Percentiles rank a stretch among this genome's conserved stretches.
Evolutionary conservation across 1,140 invertebrate genomes (phyloP).

Genomic region (Calliopsis andreniformis): DNA sequence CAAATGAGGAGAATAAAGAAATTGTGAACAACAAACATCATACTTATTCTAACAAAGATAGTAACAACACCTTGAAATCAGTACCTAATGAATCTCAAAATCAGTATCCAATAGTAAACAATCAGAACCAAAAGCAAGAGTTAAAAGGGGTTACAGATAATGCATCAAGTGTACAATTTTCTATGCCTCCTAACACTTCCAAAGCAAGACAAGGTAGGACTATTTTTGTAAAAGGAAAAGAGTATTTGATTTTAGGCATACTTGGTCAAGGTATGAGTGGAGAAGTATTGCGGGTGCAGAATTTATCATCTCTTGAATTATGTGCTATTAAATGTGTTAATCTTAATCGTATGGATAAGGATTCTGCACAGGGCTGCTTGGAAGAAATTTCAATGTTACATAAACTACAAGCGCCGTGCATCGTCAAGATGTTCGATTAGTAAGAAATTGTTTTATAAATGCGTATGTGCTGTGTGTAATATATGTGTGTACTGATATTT

Average conservation of each 20-base stretch:
- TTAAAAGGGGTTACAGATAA: constrained; percentile 18
- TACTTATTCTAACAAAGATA: not conserved
- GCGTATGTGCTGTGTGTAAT: constrained; percentile 46
- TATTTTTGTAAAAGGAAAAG: constrained; percentile 69
- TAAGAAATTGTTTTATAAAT: constrained; percentile 82
- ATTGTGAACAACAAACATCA: not conserved
- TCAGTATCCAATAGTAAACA: constrained; percentile 1
- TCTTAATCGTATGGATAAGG: constrained; percentile 83
- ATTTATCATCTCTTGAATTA: constrained; percentile 78
- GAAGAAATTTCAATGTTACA: constrained; percentile 95
- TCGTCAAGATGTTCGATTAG: constrained; percentile 95
- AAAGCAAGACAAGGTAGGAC: constrained; percentile 49
- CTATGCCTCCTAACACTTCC: constrained; percentile 47
- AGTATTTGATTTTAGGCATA: constrained; percentile 73
- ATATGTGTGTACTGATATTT: constrained; percentile 38
- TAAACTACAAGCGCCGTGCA: constrained; percentile 90
- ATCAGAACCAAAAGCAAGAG: constrained; percentile 18
- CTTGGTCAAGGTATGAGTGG: constrained; percentile 85
- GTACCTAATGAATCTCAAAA: constrained; percentile 9
- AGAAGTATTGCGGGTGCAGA: constrained; percentile 82
- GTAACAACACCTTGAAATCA: constrained; percentile 13
- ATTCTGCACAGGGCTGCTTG: constrained; percentile 89
- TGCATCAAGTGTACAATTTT: constrained; percentile 51
- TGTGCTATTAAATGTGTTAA: constrained; percentile 84
- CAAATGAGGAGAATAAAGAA: constrained; percentile 8